A percentile compares a stretch with the other conserved stretches of the same genome.
Conservation (phyloP, 1,140 invertebrate genomes). For the Anoplophora glabripennis region DNA sequence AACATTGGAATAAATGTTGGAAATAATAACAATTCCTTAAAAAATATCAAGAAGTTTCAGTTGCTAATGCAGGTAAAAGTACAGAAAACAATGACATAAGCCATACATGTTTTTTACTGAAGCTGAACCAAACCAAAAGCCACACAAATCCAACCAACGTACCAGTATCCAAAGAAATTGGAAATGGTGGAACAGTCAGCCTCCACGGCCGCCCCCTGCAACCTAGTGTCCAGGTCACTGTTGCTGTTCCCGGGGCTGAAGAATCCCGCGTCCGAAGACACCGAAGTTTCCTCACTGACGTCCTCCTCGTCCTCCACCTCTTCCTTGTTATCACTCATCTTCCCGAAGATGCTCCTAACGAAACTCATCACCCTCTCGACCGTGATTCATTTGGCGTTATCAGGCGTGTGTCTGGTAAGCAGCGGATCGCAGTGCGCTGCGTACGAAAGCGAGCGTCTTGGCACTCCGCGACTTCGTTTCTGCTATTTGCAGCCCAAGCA, state of each 20-base stretch:
- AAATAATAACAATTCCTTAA: too few species aligned
- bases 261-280: constrained; percentile 42
- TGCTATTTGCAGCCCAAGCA: constrained; percentile 39
- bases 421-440: neutral
- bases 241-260: constrained; percentile 36
- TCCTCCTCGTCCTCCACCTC: constrained; percentile 42
- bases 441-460: constrained; percentile 17
- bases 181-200: constrained; percentile 46
- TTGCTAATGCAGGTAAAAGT: too few species aligned
- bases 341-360: constrained; percentile 41
- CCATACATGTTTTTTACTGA: too few species aligned
- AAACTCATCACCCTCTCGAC: constrained; percentile 44
- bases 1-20: too few species aligned
- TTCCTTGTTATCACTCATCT: constrained; percentile 25
- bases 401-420: neutral
- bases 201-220: constrained; percentile 23
- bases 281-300: constrained; percentile 35
- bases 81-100: too few species aligned
- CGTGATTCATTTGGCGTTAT: constrained; percentile 8
- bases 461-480: constrained; percentile 30
- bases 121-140: too few species aligned
- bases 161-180: constrained; percentile 48
- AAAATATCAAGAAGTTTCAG: too few species aligned
- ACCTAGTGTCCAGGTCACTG: constrained; percentile 34
- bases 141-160: constrained; percentile 28